Evolutionary conservation across 2,888 invertebrate genomes (phyloP), one percentile per base, ranked within the genome.

Genomic region (Agapostemon virescens): DNA sequence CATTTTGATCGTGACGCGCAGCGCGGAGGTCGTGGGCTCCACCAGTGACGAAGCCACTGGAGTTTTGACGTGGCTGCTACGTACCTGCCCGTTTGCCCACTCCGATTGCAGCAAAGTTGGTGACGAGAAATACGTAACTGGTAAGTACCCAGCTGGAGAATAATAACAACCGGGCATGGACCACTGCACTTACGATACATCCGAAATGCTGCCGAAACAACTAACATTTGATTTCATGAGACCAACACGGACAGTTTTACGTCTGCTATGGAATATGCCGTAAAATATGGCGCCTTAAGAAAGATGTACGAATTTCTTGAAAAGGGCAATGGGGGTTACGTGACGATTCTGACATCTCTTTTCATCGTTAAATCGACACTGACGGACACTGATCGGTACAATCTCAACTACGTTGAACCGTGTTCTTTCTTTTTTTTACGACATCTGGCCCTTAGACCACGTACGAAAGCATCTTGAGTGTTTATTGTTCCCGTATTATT

Each of bases 71-170:
- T 96, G 96, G 96, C 96, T 96, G 95, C 96, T 97, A 97, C 97
- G 97, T 97, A 97, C 96, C 95, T 95, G 95, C 95, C 95, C 95
- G 95, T 95, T 96, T 96, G 96, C 96, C 97, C 97, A 97, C 96
- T 97, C 97, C 96, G 96, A 96, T 96, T 95, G 96, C 97, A 96
- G 96, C 96, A 96, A 96, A 96, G 95, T 96, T 96, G 96, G 97
- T 97, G 97, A 97, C 97, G 97, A 97, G 96, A 96, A 96, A 96
- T 96, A 97, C 97, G 97, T 97, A 97, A 97, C 96, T 95, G 96
- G 96, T 96, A 96, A 96, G 96, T 96, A 95, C 95, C 95, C 94
- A 94, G 94, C 94, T 93, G 94, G 94, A 94, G 94, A 94, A 94
- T 93, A 94, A 94, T 93, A 94, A 94, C 94, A 94, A 93, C 92